Conservation (phyloP, 2,113 vertebrate genomes). For the Pontoporia blainvillei region DNA sequence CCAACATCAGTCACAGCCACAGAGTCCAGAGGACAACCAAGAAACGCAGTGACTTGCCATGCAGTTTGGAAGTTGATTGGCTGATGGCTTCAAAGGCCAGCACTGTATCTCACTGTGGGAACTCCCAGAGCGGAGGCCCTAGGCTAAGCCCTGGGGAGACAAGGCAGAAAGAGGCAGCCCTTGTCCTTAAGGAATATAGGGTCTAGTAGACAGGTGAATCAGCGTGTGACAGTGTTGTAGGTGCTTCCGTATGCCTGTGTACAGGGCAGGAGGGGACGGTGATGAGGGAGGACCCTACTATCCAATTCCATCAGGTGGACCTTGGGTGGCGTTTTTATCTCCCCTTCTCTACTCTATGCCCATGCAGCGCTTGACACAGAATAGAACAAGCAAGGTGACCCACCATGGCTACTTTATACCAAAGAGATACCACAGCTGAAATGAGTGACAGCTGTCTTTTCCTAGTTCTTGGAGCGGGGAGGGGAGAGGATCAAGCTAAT, state of each 20-base stretch:
- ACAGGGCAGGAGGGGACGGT: too few species aligned
- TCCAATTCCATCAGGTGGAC: background rate
- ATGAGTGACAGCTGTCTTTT: background rate
- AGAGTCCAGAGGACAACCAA: background rate
- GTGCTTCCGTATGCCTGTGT: background rate
- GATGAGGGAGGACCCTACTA: too few species aligned
- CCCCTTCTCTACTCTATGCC: fast-evolving
- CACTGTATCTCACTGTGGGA: background rate
- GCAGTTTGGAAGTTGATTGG: constrained; percentile 27
- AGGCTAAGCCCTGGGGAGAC: background rate
- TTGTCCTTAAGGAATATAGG: background rate
- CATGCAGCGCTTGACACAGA: background rate
- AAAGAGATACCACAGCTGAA: background rate
- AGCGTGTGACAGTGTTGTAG: too few species aligned
- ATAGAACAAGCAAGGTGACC: background rate
- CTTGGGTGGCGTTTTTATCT: background rate
- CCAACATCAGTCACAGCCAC: background rate
- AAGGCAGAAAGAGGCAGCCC: background rate
- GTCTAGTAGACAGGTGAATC: background rate
- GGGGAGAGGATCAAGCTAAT: background rate
- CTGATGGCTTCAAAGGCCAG: background rate
- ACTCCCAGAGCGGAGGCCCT: too few species aligned
- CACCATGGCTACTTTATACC: background rate
- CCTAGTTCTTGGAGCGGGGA: background rate
- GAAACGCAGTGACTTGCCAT: background rate